Evolutionary conservation across 2,113 vertebrate species (phyloP).

Genomic region (Scomber japonicus): DNA sequence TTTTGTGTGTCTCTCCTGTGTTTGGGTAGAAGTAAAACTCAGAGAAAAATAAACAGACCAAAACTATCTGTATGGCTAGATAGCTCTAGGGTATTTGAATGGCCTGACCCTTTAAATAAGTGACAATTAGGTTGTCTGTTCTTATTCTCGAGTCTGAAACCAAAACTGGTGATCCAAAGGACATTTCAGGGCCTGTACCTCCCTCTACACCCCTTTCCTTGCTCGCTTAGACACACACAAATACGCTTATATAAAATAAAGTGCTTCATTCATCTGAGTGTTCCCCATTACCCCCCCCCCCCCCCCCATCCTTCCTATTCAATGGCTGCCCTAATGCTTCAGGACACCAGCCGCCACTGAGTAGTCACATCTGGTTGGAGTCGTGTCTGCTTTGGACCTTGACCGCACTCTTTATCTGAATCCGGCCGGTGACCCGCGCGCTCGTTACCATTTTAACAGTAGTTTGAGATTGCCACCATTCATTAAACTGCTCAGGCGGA

Average conservation of each 20-base stretch:
- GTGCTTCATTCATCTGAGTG: conserved; percentile 46
- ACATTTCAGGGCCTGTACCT: background rate
- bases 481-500: conserved; percentile 63
- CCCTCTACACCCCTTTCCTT: conserved; percentile 1
- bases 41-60: too few relatives aligned
- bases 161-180: background rate
- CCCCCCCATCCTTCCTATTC: conserved; percentile 23
- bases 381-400: conserved; percentile 38
- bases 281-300: conserved; percentile 34
- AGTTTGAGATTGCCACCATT: conserved; percentile 65
- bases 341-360: conserved; percentile 35
- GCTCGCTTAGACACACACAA: background rate
- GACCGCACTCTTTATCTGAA: conserved; percentile 49
- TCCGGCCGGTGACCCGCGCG: conserved; percentile 44
- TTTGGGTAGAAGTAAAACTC: background rate
- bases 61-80: background rate
- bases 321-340: conserved; percentile 32
- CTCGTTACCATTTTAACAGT: conserved; percentile 68
- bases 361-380: conserved; percentile 54
- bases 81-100: background rate
- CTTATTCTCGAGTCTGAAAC: background rate
- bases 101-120: background rate
- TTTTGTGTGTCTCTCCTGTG: background rate
- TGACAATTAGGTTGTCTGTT: background rate
- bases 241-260: conserved; percentile 36